Base-by-base conservation (phyloP, 1,140 invertebrate genomes). In the Metopolophium dirhodum region DNA sequence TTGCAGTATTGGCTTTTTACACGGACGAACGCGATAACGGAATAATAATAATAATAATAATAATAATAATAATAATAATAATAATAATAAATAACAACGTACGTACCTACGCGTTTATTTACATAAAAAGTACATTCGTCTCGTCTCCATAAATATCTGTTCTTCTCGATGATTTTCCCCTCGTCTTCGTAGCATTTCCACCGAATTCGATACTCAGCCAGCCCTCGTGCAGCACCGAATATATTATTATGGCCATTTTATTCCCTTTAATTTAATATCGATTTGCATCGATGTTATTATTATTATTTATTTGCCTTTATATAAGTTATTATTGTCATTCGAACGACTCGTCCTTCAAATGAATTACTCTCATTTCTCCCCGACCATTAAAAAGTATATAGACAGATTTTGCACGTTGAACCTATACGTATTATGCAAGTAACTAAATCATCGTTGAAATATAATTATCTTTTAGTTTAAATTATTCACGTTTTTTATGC, bases 231-330 rank as follows among this genome's bases (percentile, higher is more conserved):
- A 77, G 3, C n/a, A 77, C n/a, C 61, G n/a, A 77, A n/a, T 68
- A 77, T n/a, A n/a, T 77, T 30, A 30, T 30, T 30, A 68, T 68
- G 30, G 3, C 11, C 14, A 77, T n/a, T 77, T 41, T 77, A 26
- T 77, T n/a, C 14, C n/a, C 30, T 77, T 77, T 77, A n/a, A n/a
- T n/a, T 20, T 77, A 35, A 14, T 35, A 77, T 77, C 8, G 61
- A 77, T 77, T n/a, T 18, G 4, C 14, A 77, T 18, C 61, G 6
- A n/a, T 77, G 30, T 77, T n/a, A n/a, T 77, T n/a, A 77, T 77
- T n/a, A 77, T 77, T n/a, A n/a, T 77, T 77, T 77, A 77, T n/a
- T n/a, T 77, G n/a, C 30, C 61, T n/a, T 77, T n/a, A 77, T n/a
- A 77, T n/a, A n/a, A 61, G 30, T 61, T 68, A 77, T 77, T n/a